Percentiles rank a stretch among this genome's conserved stretches.
These are phyloP conservation scores for Otolemur crassicaudatus DNA, from an alignment of 2,797 vertebrate species.

Conservation along the genomic window DNA sequence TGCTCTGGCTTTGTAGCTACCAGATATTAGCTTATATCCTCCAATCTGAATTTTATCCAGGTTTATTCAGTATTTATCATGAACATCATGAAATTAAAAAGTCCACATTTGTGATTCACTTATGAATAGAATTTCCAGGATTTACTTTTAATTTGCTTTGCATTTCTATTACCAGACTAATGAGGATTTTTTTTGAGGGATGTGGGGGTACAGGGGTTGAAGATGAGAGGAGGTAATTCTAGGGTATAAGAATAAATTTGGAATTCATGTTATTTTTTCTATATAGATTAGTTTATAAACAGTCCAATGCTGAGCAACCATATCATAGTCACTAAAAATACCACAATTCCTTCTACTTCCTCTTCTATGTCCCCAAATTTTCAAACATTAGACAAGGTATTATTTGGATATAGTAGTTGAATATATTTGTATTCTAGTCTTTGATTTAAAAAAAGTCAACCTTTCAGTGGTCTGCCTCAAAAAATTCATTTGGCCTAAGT, in stretches of 20 bases:
- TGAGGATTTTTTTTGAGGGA: neutral
- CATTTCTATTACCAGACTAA: neutral
- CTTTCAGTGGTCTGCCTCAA: neutral
- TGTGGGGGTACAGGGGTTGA: neutral
- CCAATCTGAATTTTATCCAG: neutral
- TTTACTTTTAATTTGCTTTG: neutral
- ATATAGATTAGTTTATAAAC: neutral
- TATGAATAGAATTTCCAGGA: neutral
- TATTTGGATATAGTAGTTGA: neutral
- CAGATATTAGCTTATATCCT: neutral
- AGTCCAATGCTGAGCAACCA: neutral
- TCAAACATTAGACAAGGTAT: neutral
- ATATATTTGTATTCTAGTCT: neutral
- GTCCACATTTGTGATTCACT: neutral
- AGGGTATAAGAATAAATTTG: neutral
- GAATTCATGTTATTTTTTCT: neutral
- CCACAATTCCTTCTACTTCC: neutral
- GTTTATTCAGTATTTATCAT: neutral
- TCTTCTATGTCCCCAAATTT: neutral
- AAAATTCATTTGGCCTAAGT: neutral
- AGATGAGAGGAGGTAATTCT: neutral
- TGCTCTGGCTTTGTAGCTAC: neutral
- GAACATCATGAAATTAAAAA: neutral
- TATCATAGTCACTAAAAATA: neutral
- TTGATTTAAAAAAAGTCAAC: neutral